Percentiles rank a stretch among this genome's conserved stretches.
Evolutionary conservation across 2,113 vertebrate genomes (phyloP).

Genomic region (Lipophrys pholis): DNA sequence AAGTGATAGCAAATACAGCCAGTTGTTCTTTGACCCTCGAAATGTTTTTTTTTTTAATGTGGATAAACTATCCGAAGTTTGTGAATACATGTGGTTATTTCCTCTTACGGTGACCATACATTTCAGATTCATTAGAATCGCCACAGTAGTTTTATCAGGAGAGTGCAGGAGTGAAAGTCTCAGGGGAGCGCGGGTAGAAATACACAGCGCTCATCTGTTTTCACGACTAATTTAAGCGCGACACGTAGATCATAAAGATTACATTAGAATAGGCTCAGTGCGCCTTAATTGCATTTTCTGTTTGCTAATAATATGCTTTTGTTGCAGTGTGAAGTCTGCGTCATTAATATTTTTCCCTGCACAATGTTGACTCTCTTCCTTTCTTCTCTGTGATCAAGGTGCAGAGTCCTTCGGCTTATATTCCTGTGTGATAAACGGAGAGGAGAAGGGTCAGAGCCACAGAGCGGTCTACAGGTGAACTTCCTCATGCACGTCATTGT

Average conservation of each 20-base stretch:
- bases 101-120: conserved; percentile 13
- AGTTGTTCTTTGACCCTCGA: too few species aligned
- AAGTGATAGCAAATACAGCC: too few species aligned
- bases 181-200: conserved; percentile 41
- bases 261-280: neutral
- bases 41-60: too few species aligned
- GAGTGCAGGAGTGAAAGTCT: neutral
- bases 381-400: conserved; percentile 76
- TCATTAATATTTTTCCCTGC: neutral
- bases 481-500: neutral
- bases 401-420: conserved; percentile 97
- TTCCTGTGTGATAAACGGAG: conserved; percentile 94
- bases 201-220: conserved; percentile 37
- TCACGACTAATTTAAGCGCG: conserved; percentile 34
- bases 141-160: conserved; percentile 21
- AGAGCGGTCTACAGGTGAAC: conserved; percentile 94
- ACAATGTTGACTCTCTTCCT: neutral
- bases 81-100: neutral
- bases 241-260: conserved; percentile 11
- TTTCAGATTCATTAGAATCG: conserved; percentile 43
- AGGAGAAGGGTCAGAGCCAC: conserved; percentile 95
- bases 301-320: neutral
- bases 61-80: neutral
- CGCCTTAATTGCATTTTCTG: neutral
- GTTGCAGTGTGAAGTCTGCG: neutral